These are phyloP conservation scores for Cheilosia vulpina DNA, from an alignment of 2,888 invertebrate genomes.

Conservation along the genomic window DNA sequence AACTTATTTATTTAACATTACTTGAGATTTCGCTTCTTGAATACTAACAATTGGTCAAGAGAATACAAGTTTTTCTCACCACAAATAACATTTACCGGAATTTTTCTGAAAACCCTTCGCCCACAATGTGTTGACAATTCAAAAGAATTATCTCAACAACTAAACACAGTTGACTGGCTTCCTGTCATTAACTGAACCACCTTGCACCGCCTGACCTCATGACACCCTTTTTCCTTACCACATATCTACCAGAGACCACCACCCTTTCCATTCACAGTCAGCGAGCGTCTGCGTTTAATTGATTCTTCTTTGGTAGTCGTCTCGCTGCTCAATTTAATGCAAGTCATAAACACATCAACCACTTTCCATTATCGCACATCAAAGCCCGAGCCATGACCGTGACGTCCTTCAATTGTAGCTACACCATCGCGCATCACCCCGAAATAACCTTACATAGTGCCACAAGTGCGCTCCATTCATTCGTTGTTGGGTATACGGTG, in stretches of 20 bases:
- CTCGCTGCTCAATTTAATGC: constrained; percentile 52
- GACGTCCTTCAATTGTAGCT: constrained; percentile 67
- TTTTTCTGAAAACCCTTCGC: too few species aligned
- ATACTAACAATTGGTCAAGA: too few species aligned
- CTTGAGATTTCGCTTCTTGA: too few species aligned
- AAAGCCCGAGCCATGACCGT: constrained; percentile 62
- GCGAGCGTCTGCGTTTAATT: constrained; percentile 33
- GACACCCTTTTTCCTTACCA: neutral
- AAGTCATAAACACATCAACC: constrained; percentile 69
- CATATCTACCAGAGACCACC: neutral
- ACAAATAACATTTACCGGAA: too few species aligned
- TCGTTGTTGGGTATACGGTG: constrained; percentile 30
- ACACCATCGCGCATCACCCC: constrained; percentile 37
- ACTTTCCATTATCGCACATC: constrained; percentile 67
- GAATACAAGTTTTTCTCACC: too few species aligned
- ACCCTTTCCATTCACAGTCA: neutral
- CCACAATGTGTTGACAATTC: neutral
- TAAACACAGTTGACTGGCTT: neutral
- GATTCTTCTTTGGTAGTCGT: constrained; percentile 32
- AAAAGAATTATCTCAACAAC: neutral
- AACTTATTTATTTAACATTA: too few species aligned
- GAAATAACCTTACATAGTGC: constrained; percentile 66
- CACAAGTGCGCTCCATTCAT: constrained; percentile 56
- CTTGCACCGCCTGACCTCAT: constrained; percentile 7
- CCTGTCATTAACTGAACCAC: neutral